Conservation (phyloP, 1,140 invertebrate species). For the Drosophila orena region DNA sequence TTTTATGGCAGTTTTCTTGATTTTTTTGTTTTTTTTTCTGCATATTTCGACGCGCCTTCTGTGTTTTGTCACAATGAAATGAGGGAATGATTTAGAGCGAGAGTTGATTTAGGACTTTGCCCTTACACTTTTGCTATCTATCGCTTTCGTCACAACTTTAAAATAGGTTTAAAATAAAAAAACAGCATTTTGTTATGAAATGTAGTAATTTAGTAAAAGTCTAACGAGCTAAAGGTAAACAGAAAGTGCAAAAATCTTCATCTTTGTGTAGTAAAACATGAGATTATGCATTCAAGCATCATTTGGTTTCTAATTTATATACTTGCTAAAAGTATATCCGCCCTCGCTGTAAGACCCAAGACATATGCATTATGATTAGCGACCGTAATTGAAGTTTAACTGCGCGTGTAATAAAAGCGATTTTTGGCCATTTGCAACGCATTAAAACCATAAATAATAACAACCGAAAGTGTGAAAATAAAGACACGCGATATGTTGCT, state of each 20-base stretch:
- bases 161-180: too few species aligned
- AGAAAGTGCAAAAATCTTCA: too few species aligned
- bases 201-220: too few species aligned
- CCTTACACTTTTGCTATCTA: too few species aligned
- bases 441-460: constrained; percentile 82
- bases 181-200: too few species aligned
- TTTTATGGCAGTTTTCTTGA: constrained; percentile 57
- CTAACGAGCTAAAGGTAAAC: too few species aligned
- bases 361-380: constrained; percentile 77
- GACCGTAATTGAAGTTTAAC: constrained; percentile 81
- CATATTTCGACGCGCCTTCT: constrained; percentile 49
- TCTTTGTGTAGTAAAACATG: too few species aligned
- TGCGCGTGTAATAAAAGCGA: constrained; percentile 84
- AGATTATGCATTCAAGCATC: not conserved
- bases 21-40: too few species aligned
- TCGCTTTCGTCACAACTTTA: too few species aligned
- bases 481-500: constrained; percentile 65
- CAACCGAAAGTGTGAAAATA: constrained; percentile 65
- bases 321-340: not conserved
- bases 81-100: constrained; percentile 54
- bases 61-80: constrained; percentile 54
- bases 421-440: constrained; percentile 82
- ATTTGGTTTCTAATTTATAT: not conserved
- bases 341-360: constrained; percentile 34
- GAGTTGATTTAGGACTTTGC: not conserved